Conservation (phyloP, 1,140 invertebrate genomes). For the Bombus waltoni region DNA sequence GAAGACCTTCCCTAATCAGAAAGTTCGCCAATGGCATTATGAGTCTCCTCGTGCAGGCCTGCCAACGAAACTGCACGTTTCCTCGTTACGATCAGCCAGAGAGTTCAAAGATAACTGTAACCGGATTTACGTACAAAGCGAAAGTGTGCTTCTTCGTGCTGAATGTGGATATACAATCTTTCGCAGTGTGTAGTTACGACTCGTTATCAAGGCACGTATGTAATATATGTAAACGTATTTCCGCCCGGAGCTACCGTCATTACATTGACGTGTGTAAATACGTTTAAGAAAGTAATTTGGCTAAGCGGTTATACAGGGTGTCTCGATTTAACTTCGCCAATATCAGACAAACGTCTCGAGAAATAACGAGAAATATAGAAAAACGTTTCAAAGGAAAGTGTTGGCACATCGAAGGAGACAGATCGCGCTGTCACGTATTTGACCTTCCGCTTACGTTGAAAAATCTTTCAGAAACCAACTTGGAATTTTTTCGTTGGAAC, state of each 20-base stretch:
- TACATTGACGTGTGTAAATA: not conserved
- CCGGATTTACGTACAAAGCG: constrained; percentile 26
- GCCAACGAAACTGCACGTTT: not conserved
- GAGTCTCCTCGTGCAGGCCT: no score
- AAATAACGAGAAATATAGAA: not conserved
- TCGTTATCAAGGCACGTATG: not conserved
- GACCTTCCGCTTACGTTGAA: no score
- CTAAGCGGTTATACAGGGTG: not conserved
- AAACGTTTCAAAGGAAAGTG: no score
- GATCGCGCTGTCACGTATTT: no score
- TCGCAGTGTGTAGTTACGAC: not conserved
- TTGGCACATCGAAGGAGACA: no score
- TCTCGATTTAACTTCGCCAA: no score
- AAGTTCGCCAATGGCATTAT: no score
- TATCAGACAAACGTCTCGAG: no score
- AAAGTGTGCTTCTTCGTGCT: not conserved
- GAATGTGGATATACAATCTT: not conserved
- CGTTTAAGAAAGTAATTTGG: not conserved
- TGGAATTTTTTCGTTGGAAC: no score
- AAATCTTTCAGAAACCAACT: no score
- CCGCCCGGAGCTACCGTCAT: not conserved
- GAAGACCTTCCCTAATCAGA: not conserved
- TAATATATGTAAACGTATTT: constrained; percentile 8
- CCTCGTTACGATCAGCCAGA: not conserved
- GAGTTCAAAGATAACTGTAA: not conserved